Evolutionary conservation across 2,113 vertebrate species (phyloP), one percentile per base, ranked within the genome.

Genomic region (Rhinolophus sinicus): DNA sequence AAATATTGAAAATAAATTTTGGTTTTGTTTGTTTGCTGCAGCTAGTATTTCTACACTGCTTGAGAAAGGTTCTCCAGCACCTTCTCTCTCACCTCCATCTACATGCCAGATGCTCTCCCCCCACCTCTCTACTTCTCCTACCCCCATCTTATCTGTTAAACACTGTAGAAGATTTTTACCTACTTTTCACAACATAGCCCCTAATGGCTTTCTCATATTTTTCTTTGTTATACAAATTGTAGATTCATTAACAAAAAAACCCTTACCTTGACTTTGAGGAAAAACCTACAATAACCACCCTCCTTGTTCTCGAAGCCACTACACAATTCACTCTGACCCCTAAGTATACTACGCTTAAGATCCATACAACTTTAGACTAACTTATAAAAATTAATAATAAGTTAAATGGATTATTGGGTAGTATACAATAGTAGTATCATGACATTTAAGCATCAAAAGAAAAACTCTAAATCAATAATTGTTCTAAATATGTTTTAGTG

Each of bases 181-280:
- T 47, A 28, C 30, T 88, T 77, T 50, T 88, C n/a, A 73, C 26
- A n/a, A n/a, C 47, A 78, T 26, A 85, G 54, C 3, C 24, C 30
- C 30, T 70, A 64, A 87, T 64, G 6, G 28, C 26, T 73, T 85
- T 77, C 38, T 73, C 26, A 38, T 30, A 70, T 70, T 77, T 85
- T 47, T 56, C 9, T 47, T 88, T 50, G 14, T 84, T 75, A 19
- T 65, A 52, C 2, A 40, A 89, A 89, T 22, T 73, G 33, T 85
- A 80, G 26, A 67, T 52, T 65, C 12, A 89, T 65, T 35, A 93
- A 60, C 35, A 72, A 75, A 94, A 88, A 65, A 96, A 81, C 58
- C 52, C 21, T 35, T 75, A 13, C 4, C 44, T 93, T 62, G 67
- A 93, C 73, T 90, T 93, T 80, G 40, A 93, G 47, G 64, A 92